Evolutionary conservation across 2,888 invertebrate species (phyloP).

Genomic region (Andrena trimmerana): DNA sequence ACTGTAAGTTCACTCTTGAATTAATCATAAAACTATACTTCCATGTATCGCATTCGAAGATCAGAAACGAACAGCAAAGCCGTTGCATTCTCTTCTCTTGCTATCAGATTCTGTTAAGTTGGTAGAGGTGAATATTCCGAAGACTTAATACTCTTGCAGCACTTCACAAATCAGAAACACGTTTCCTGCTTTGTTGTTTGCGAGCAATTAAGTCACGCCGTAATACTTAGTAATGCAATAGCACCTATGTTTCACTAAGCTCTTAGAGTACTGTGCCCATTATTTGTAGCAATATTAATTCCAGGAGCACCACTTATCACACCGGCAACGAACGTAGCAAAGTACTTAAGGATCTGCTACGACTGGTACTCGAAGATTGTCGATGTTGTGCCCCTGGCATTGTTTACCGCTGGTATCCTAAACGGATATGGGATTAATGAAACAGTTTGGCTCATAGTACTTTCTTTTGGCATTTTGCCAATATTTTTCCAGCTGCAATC

Average conservation of each 20-base stretch:
- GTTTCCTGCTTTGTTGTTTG: slow-evolving; percentile 24
- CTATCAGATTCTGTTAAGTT: slow-evolving; percentile 1
- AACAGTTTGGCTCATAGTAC: slow-evolving; percentile 75
- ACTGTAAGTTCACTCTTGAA: slow-evolving; percentile 35
- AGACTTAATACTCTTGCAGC: neutral
- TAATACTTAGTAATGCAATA: slow-evolving; percentile 26
- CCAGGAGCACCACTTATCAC: slow-evolving; percentile 76
- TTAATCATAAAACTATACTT: slow-evolving; percentile 5
- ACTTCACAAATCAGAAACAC: neutral
- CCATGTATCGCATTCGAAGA: neutral
- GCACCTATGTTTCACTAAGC: slow-evolving; percentile 14
- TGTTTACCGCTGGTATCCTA: slow-evolving; percentile 81
- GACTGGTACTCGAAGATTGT: slow-evolving; percentile 78
- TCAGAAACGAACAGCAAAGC: slow-evolving; percentile 9
- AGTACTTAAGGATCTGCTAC: slow-evolving; percentile 79
- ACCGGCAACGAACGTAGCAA: slow-evolving; percentile 66
- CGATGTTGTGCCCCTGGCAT: slow-evolving; percentile 80
- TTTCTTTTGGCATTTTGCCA: slow-evolving; percentile 77
- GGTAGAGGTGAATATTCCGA: slow-evolving; percentile 1
- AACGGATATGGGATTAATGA: slow-evolving; percentile 75
- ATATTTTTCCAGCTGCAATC: slow-evolving; percentile 77
- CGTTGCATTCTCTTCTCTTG: slow-evolving; percentile 2
- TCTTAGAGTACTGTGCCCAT: slow-evolving; percentile 6
- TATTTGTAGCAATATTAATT: slow-evolving; percentile 57
- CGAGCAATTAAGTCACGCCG: slow-evolving; percentile 17